Conservation (phyloP, 2,113 vertebrate genomes). For the Herpetotheres cachinnans region DNA sequence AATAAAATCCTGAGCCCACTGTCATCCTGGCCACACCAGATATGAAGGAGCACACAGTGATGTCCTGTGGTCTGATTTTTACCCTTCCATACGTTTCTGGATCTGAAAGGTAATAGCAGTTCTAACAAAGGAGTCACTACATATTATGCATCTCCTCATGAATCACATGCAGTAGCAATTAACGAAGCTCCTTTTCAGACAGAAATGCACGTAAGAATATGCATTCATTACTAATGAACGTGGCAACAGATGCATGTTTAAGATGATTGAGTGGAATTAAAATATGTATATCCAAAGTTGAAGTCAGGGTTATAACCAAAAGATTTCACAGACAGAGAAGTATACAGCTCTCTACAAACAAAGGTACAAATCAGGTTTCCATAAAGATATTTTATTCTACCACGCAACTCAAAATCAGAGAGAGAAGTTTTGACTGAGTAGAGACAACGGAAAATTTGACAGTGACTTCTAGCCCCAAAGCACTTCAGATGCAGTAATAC, state of each 20-base stretch:
- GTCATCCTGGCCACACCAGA: not conserved
- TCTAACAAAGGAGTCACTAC: not conserved
- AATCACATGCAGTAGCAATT: not conserved
- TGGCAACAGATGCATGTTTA: not conserved
- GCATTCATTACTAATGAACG: not conserved
- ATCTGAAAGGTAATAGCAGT: not conserved
- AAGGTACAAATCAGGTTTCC: not conserved
- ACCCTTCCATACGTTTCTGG: not conserved
- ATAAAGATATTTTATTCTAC: not conserved
- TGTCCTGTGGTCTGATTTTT: not conserved
- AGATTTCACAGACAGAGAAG: not conserved
- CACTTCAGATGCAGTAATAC: not conserved
- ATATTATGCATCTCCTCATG: not conserved
- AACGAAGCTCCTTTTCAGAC: not conserved
- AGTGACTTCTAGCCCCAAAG: not conserved
- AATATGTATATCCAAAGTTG: not conserved
- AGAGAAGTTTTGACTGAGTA: not conserved
- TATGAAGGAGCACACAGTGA: not conserved
- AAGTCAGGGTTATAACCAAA: not conserved
- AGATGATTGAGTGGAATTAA: not conserved
- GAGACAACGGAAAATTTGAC: not conserved
- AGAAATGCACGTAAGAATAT: not conserved
- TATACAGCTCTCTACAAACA: not conserved
- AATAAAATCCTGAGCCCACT: not conserved
- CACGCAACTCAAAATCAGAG: not conserved